Evolutionary conservation across 2,888 invertebrate genomes (phyloP), one percentile per base, ranked within the genome.

Genomic region (Dasysyrphus tricinctus): DNA sequence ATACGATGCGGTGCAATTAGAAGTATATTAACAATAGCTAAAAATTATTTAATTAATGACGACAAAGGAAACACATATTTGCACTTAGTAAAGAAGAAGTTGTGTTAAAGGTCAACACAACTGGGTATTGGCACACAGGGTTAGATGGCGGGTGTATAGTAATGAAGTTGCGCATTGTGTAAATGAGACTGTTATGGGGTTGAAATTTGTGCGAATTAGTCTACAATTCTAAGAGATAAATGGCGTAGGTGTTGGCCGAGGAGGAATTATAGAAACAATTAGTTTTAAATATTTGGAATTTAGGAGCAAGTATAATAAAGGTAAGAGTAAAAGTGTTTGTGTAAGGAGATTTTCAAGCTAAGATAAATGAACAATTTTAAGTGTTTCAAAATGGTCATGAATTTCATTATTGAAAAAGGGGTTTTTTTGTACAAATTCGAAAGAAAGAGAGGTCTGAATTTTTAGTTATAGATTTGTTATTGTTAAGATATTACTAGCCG

Each of bases 1-100:
- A 63, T 32, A 6, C 44, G 49, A 65, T 91, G 89, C 90, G 90
- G 90, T 90, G 90, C 92, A 92, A 92, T 92, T 92, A 92, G 92
- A 92, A 90, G 91, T 91, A 91, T 92, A 92, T 92, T 92, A 92
- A 92, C 92, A 90, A 91, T 92, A 91, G 92, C 92, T 92, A 92
- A 92, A 92, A 92, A 92, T 92, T 92, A 92, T 92, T 92, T 92
- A 92, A 92, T 92, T 92, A 92, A 92, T 91, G 91, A 91, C 89
- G 85, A 89, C 75, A 82, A 70, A 44, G 74, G 19, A 47, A 44
- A 74, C 74, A 78, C 70, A 78, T 49, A 80, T 80, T 73, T 80
- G 65, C 65, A 61, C 72, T 80, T 29, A 59, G 56, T 67, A 16
- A 34, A 51, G 19, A 54, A 54, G 39, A 69, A 34, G 49, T 67